Percentiles rank a stretch among this genome's conserved stretches.
phyloP scores from a whole-genome alignment of 92 coral and sea anemone genomes.

The Heteractis magnifica region DNA sequence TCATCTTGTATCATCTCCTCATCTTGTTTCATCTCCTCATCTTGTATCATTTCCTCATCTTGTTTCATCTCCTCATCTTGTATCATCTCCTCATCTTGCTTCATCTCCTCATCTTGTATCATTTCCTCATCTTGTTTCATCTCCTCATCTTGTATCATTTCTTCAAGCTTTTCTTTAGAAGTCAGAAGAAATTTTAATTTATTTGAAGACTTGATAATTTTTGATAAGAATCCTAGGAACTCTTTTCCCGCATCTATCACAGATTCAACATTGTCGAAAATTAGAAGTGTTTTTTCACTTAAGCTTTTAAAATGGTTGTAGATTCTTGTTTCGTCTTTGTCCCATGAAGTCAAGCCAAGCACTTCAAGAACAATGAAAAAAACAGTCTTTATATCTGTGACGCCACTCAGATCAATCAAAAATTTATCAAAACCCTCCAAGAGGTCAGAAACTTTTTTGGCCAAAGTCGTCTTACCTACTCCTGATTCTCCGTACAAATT shows the following conservation, averaged over 20 bases:
- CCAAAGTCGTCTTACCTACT: slow-evolving; percentile 72
- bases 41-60: too few species aligned
- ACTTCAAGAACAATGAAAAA: slow-evolving; percentile 8
- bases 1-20: too few species aligned
- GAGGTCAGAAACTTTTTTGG: slow-evolving; percentile 14
- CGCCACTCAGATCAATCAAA: slow-evolving; percentile 36
- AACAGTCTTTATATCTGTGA: slow-evolving; percentile 20
- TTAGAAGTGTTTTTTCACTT: slow-evolving; percentile 16
- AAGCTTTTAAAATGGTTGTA: neutral
- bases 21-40: too few species aligned
- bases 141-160: too few species aligned
- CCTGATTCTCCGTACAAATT: slow-evolving; percentile 62
- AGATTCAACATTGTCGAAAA: slow-evolving; percentile 61
- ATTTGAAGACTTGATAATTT: neutral
- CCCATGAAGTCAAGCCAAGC: slow-evolving; percentile 9
- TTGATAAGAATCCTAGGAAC: neutral
- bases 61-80: too few species aligned
- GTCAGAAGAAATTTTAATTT: too few species aligned
- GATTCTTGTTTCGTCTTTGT: slow-evolving; percentile 19
- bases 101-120: too few species aligned
- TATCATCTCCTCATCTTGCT: too few species aligned
- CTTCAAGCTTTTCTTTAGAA: too few species aligned
- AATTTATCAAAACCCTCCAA: slow-evolving; percentile 1
- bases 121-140: too few species aligned
- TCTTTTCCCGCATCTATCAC: neutral